These are phyloP conservation scores for Zootermopsis nevadensis DNA, from an alignment of 2,888 invertebrate species.

Conservation along the genomic window DNA sequence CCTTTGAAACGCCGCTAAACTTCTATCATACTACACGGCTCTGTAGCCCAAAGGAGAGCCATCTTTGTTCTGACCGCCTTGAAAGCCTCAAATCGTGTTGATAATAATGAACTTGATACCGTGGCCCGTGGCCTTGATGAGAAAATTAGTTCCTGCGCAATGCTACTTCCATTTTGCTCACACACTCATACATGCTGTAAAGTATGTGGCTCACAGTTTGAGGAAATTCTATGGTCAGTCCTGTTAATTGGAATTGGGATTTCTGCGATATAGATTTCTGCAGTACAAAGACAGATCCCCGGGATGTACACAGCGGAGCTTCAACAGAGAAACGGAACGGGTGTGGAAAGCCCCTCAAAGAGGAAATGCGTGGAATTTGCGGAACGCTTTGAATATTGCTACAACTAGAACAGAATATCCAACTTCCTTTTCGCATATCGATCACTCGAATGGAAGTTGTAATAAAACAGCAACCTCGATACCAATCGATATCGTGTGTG, in stretches of 20 bases:
- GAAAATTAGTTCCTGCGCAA: too few species aligned
- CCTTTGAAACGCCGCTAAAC: too few species aligned
- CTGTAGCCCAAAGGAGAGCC: too few species aligned
- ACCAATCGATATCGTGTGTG: conserved; percentile 34
- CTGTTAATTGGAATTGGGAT: neutral
- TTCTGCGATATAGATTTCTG: neutral
- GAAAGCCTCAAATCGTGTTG: too few species aligned
- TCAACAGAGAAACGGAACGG: conserved; percentile 25
- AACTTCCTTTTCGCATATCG: conserved; percentile 37
- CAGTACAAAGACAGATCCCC: neutral
- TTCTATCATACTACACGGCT: too few species aligned
- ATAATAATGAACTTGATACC: too few species aligned
- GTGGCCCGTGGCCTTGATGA: too few species aligned
- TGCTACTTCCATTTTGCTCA: too few species aligned
- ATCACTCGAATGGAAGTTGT: conserved; percentile 37
- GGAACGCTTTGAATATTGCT: conserved; percentile 47
- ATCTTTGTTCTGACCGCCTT: too few species aligned
- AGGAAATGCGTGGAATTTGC: conserved; percentile 47
- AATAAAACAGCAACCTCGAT: conserved; percentile 42
- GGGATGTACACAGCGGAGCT: neutral
- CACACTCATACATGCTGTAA: too few species aligned
- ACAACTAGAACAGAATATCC: conserved; percentile 25
- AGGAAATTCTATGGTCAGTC: too few species aligned
- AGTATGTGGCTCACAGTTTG: too few species aligned
- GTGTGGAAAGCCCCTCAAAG: conserved; percentile 42